Base-by-base conservation (phyloP, 2,797 vertebrate genomes). In the Myiothlypis chrysogaster region DNA sequence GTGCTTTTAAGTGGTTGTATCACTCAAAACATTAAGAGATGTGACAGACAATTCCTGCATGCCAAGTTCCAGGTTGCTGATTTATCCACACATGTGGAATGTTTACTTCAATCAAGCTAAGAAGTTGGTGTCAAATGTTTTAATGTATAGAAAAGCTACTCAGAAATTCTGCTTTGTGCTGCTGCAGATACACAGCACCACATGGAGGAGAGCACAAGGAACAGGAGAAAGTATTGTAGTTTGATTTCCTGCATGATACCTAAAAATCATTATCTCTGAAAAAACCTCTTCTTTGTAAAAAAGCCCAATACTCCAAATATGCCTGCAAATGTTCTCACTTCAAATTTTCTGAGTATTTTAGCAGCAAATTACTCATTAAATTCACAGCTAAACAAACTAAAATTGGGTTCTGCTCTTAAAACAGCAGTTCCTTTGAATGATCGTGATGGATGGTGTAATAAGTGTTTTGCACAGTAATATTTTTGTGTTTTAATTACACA, bases 141-240 rank as follows among this genome's bases (percentile, higher is more conserved):
- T 47, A 84, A 93, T 1, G 7, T 84, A 93, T 55, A 90, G 80
- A 80, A 86, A 86, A 83, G 47, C 23, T 35, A 30, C 47, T 72
- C 9, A 55, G 73, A 87, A 60, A 66, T 4, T 19, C 83, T 83
- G 70, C 52, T 66, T 75, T 47, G 37, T 59, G 37, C 70, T 90
- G 94, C 72, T 78, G 77, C 24, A 94, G 94, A 86, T 30, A 82
- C 89, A 96, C 93, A 97, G 95, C 96, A 93, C 93, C 96, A 96
- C 97, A 90, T 14, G 32, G 89, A 97, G 95, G 95, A 95, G 32
- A 96, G 59, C 39, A 55, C 49, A 32, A 85, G 92, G 19, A 97
- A 90, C 27, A 78, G 66, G 44, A 87, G 27, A 59, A 72, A 55
- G 32, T 12, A 28, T 3, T 37, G 24, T 2, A 20, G 28, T 13